Conservation (phyloP, 2,888 invertebrate genomes). For the Epinotia nisella region DNA sequence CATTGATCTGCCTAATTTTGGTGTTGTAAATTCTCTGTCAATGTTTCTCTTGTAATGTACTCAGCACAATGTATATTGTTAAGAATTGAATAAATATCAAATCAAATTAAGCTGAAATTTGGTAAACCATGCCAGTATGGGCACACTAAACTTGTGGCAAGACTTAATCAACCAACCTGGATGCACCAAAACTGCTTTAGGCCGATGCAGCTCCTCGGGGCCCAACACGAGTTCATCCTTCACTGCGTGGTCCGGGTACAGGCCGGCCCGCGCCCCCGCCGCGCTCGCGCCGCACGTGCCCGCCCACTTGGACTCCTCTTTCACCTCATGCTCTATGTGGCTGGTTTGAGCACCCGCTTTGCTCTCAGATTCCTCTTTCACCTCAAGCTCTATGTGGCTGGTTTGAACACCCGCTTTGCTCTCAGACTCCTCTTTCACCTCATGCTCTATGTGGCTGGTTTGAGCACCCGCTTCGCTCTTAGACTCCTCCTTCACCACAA, state of each 20-base stretch:
- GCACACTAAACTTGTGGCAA: too few relatives aligned
- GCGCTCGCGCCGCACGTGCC: too few relatives aligned
- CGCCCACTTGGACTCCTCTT: background rate
- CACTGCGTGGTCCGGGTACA: background rate
- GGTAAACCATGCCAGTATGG: too few relatives aligned
- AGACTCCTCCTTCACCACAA: background rate
- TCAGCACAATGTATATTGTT: too few relatives aligned
- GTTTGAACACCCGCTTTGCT: background rate
- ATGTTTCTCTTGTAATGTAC: too few relatives aligned
- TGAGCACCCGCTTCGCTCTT: background rate
- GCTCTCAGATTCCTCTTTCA: background rate
- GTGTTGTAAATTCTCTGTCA: too few relatives aligned
- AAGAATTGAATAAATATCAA: too few relatives aligned
- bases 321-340: background rate
- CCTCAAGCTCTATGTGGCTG: background rate
- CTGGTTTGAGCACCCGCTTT: background rate
- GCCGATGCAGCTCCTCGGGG: background rate
- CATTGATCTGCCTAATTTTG: too few relatives aligned
- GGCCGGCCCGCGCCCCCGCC: background rate
- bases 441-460: background rate
- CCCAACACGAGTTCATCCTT: conserved; percentile 12
- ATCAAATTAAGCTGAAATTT: too few relatives aligned
- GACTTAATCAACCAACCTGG: too few relatives aligned
- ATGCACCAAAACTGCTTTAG: background rate
- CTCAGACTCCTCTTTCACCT: background rate